Percentiles rank a stretch among this genome's conserved stretches.
These are phyloP conservation scores for Heliconius charithonia DNA, from an alignment of 2,888 invertebrate genomes.

Conservation along the genomic window DNA sequence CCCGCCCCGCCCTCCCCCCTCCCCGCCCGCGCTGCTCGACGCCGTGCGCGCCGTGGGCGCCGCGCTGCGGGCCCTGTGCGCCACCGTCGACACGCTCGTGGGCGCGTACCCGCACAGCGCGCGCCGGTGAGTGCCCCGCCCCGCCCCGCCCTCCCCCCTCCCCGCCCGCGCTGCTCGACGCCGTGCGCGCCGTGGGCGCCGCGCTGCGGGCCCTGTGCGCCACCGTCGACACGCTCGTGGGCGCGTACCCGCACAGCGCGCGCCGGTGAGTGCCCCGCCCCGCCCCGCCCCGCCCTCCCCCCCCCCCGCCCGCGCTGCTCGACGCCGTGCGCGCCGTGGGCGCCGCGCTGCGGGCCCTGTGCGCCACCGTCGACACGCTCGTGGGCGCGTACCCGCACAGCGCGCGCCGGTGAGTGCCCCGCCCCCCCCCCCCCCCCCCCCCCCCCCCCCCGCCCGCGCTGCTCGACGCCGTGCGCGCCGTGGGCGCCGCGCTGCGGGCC, in stretches of 20 bases:
- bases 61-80: constrained; percentile 90
- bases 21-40: constrained; percentile 88
- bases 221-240: constrained; percentile 93
- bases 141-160: too few relatives aligned
- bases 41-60: constrained; percentile 89
- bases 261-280: constrained; percentile 79
- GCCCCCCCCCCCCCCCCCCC: background rate
- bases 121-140: constrained; percentile 79
- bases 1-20: background rate
- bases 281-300: background rate
- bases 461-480: constrained; percentile 74
- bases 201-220: constrained; percentile 91
- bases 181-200: constrained; percentile 87
- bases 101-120: constrained; percentile 89
- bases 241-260: constrained; percentile 88
- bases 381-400: constrained; percentile 89
- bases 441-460: too few relatives aligned
- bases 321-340: constrained; percentile 89
- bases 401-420: constrained; percentile 84
- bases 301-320: constrained; percentile 88
- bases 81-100: constrained; percentile 93
- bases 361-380: constrained; percentile 93
- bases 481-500: constrained; percentile 91
- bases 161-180: too few relatives aligned
- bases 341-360: constrained; percentile 89